phyloP scores from a whole-genome alignment of 2,888 invertebrate species.

The Tanytarsus gracilentus region DNA sequence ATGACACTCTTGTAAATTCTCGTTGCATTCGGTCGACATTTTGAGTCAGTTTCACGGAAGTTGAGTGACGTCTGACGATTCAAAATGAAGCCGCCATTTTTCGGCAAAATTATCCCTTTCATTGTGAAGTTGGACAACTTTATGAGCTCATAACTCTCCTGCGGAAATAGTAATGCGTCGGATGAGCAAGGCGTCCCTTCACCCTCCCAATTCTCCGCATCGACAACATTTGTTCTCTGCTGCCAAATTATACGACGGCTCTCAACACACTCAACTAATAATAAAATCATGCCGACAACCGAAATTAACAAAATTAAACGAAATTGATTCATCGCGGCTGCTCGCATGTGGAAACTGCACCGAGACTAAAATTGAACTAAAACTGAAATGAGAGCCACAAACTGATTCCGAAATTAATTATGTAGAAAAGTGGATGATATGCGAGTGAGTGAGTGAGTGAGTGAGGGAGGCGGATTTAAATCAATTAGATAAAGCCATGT shows the following conservation, averaged over 20 bases:
- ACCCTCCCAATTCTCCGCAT: constrained; percentile 36
- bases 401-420: constrained; percentile 21
- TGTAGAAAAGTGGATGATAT: constrained; percentile 16
- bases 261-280: constrained; percentile 1
- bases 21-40: neutral
- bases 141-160: constrained; percentile 32
- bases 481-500: neutral
- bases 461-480: constrained; percentile 12
- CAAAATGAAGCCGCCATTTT: constrained; percentile 21
- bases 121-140: constrained; percentile 26
- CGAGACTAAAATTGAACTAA: neutral
- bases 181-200: constrained; percentile 36
- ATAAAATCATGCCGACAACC: neutral
- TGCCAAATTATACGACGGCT: constrained; percentile 24
- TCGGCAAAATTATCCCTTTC: constrained; percentile 26
- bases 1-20: constrained; percentile 16
- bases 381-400: constrained; percentile 4
- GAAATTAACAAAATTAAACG: constrained; percentile 21
- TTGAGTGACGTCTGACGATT: constrained; percentile 12
- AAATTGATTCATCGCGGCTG: constrained; percentile 18
- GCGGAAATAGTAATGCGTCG: constrained; percentile 39
- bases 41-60: constrained; percentile 6
- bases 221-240: constrained; percentile 31
- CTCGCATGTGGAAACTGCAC: neutral
- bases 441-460: no score